A percentile compares a stretch with the other conserved stretches of the same genome.
Evolutionary conservation across 2,888 invertebrate species (phyloP).

Genomic region (Diploptera punctata): DNA sequence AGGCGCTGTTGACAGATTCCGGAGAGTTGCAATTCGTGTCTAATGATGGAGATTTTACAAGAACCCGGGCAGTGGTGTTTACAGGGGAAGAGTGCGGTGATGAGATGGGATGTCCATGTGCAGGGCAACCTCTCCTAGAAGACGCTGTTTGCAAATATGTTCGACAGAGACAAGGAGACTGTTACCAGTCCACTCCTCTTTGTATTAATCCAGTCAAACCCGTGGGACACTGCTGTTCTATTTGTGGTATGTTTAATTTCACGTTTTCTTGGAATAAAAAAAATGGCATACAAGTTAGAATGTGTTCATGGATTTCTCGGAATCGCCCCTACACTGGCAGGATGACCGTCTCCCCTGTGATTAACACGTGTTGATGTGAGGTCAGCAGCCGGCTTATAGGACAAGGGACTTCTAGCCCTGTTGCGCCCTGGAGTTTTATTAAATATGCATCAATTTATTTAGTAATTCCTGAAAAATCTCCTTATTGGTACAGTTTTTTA

Average conservation of each 20-base stretch:
- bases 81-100: background rate
- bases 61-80: background rate
- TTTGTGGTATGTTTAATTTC: conserved; percentile 55
- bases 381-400: no score
- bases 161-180: background rate
- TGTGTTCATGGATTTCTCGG: no score
- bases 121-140: background rate
- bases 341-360: no score
- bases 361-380: no score
- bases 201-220: conserved; percentile 52
- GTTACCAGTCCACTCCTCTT: background rate
- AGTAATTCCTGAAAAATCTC: no score
- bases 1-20: conserved; percentile 15
- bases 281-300: no score
- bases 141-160: conserved; percentile 7
- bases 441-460: no score
- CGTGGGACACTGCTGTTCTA: conserved; percentile 53
- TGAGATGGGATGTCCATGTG: background rate
- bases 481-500: no score
- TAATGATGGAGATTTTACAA: background rate
- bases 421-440: no score
- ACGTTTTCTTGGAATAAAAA: no score
- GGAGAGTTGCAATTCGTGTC: conserved; percentile 25
- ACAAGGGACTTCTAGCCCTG: no score
- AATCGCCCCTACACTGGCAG: background rate